These are phyloP conservation scores for Venusia cambrica DNA, from an alignment of 2,888 invertebrate species.

Conservation along the genomic window DNA sequence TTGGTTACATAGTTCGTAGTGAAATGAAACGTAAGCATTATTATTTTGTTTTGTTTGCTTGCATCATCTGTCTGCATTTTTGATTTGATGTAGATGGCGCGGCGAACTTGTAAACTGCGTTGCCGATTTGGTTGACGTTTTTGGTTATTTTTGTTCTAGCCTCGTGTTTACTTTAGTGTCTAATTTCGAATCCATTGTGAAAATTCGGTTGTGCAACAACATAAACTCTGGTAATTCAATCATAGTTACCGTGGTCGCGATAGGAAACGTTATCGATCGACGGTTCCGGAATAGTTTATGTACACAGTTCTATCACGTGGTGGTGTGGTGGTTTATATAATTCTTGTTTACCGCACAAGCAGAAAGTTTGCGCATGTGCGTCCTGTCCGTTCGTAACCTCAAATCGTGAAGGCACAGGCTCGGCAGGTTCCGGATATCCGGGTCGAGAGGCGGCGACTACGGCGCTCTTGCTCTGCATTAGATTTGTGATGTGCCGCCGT, in stretches of 20 bases:
- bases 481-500: conserved; percentile 74
- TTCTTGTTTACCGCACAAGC: conserved; percentile 81
- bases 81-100: conserved; percentile 81
- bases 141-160: conserved; percentile 82
- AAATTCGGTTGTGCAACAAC: conserved; percentile 72
- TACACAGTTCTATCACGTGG: conserved; percentile 81
- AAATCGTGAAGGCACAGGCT: conserved; percentile 73
- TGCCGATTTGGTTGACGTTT: conserved; percentile 79
- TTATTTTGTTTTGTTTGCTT: conserved; percentile 59
- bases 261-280: conserved; percentile 69
- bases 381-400: conserved; percentile 80
- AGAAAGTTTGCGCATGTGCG: conserved; percentile 81
- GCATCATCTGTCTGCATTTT: too few species aligned
- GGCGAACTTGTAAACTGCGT: conserved; percentile 76
- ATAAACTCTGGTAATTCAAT: conserved; percentile 58
- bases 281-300: conserved; percentile 72
- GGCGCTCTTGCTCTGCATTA: too few species aligned
- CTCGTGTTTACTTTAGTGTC: conserved; percentile 82
- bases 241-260: conserved; percentile 43
- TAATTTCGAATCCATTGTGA: conserved; percentile 75
- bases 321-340: conserved; percentile 82
- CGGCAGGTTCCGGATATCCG: conserved; percentile 79
- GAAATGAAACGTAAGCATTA: conserved; percentile 43
- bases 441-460: conserved; percentile 61
- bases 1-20: too few species aligned